Percentiles rank a stretch among this genome's conserved stretches.
phyloP scores from a whole-genome alignment of 2,113 vertebrate genomes.

The Stictonetta naevosa region DNA sequence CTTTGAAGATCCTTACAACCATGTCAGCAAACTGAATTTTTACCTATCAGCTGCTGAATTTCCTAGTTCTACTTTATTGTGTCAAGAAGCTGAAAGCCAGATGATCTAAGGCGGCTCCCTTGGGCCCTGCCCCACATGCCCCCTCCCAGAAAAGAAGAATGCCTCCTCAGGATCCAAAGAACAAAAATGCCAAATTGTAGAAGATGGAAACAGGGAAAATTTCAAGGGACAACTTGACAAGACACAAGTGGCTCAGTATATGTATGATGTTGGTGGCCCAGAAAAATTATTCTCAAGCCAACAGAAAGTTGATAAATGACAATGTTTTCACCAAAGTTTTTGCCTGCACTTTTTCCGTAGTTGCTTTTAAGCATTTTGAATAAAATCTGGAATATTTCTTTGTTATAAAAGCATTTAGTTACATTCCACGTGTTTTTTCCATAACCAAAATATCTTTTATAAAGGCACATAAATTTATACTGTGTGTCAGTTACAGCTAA shows the following conservation, averaged over 20 bases:
- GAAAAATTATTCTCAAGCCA: neutral
- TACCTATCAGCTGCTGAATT: neutral
- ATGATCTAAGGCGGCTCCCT: neutral
- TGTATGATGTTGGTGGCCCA: neutral
- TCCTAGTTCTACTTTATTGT: neutral
- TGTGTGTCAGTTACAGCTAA: neutral
- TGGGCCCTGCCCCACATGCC: neutral
- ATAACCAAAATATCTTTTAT: neutral
- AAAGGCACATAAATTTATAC: slow-evolving; percentile 34
- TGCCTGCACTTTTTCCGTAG: neutral
- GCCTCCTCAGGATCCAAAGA: neutral
- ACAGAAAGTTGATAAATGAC: neutral
- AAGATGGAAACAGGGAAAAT: neutral
- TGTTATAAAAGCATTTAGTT: slow-evolving; percentile 5
- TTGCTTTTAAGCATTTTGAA: neutral
- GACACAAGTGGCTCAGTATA: neutral
- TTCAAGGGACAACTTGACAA: neutral
- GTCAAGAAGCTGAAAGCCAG: neutral
- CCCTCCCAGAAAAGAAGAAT: neutral
- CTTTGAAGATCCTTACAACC: neutral
- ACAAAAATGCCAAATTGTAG: neutral
- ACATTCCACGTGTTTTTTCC: neutral
- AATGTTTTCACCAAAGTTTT: neutral
- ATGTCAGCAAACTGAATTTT: neutral
- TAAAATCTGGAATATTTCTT: slow-evolving; percentile 3